These are phyloP conservation scores for Lutjanus argentimaculatus DNA, from an alignment of 2,797 vertebrate genomes.

Conservation along the genomic window DNA sequence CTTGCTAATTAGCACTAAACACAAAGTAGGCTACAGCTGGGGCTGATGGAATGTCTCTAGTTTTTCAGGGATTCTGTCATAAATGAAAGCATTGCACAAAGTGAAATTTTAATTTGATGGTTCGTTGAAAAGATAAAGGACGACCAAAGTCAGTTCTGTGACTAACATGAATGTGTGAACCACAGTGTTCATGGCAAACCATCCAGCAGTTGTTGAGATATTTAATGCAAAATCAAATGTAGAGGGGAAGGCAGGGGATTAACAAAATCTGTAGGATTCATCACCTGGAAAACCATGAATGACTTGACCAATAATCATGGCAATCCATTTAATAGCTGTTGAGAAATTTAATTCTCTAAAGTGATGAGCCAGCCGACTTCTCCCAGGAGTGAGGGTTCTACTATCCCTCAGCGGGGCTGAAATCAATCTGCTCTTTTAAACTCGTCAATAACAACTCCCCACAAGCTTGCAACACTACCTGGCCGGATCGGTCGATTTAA, in stretches of 20 bases:
- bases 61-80: not conserved
- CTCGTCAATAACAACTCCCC: slow-evolving; percentile 45
- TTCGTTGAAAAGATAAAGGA: not conserved
- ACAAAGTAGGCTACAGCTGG: too few relatives aligned
- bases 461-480: slow-evolving; percentile 10
- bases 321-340: not conserved
- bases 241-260: not conserved
- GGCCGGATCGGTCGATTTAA: not conserved
- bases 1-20: too few relatives aligned
- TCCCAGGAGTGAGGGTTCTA: slow-evolving; percentile 6
- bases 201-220: too few relatives aligned
- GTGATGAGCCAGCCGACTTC: not conserved
- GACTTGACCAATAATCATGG: not conserved
- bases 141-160: not conserved
- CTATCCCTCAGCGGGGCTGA: not conserved
- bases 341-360: not conserved
- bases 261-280: not conserved
- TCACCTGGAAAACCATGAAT: not conserved
- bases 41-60: too few relatives aligned
- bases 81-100: too few relatives aligned
- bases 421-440: slow-evolving; percentile 70
- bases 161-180: not conserved
- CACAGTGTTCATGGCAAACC: not conserved
- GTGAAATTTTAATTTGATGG: not conserved
- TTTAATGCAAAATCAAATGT: not conserved